Percentiles rank a stretch among this genome's conserved stretches.
Conservation (phyloP, 2,797 vertebrate genomes). For the Furcifer pardalis region DNA sequence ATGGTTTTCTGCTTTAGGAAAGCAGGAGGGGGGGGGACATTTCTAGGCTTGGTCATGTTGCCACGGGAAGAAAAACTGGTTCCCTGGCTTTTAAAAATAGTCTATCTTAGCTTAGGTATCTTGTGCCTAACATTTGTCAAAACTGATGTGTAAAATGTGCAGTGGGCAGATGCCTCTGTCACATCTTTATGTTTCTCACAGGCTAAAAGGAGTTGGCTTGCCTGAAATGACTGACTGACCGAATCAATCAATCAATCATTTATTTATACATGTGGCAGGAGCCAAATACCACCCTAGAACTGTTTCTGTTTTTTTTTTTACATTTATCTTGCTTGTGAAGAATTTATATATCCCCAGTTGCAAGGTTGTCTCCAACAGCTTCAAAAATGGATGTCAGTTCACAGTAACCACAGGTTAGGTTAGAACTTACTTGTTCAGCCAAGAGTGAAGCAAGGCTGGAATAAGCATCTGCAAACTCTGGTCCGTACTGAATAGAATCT, state of each 20-base stretch:
- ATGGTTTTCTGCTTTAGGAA: too few species aligned
- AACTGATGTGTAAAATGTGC: background rate
- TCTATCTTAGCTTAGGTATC: too few species aligned
- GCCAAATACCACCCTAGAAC: background rate
- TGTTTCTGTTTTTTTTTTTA: background rate
- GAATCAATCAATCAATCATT: background rate
- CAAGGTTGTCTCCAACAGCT: background rate
- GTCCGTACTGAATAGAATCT: slow-evolving; percentile 88
- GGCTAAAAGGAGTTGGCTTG: too few species aligned
- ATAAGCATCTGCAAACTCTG: slow-evolving; percentile 93
- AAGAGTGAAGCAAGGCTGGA: slow-evolving; percentile 93
- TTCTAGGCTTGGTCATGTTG: too few species aligned
- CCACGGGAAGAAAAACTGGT: too few species aligned
- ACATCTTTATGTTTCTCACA: too few species aligned
- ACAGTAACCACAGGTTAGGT: background rate
- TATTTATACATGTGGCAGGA: background rate
- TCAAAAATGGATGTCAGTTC: background rate
- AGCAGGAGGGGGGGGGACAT: too few species aligned
- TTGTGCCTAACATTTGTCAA: background rate
- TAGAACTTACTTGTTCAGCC: slow-evolving; percentile 87
- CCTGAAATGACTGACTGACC: background rate
- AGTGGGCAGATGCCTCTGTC: background rate
- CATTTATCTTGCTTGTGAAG: background rate
- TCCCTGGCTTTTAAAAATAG: too few species aligned
- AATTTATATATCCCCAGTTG: background rate